Conservation (phyloP, 2,797 vertebrate genomes). For the Hyperoplus lanceolatus region DNA sequence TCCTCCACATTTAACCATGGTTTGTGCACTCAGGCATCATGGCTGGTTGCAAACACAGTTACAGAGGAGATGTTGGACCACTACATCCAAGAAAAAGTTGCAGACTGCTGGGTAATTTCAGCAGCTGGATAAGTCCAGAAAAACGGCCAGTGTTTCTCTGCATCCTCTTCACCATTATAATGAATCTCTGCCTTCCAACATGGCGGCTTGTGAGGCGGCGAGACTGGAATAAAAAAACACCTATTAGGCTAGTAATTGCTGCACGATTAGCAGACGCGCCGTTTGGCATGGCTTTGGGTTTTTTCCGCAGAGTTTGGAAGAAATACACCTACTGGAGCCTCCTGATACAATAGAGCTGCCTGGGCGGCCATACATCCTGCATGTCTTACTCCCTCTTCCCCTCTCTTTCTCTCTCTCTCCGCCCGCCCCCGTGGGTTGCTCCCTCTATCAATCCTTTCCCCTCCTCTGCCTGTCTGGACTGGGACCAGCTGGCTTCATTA, state of each 20-base stretch:
- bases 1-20: conserved; percentile 36
- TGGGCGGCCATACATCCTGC: conserved; percentile 88
- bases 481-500: conserved; percentile 91
- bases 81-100: not conserved
- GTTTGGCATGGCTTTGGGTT: conserved; percentile 83
- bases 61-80: conserved; percentile 23
- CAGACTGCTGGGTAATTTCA: conserved; percentile 26
- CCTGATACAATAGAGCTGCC: conserved; percentile 90
- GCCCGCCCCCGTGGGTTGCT: conserved; percentile 77
- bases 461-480: conserved; percentile 88
- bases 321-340: conserved; percentile 87
- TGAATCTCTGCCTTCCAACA: conserved; percentile 75
- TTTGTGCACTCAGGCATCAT: conserved; percentile 9
- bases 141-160: conserved; percentile 30
- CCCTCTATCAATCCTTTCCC: conserved; percentile 84
- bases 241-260: conserved; percentile 90
- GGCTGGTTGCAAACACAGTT: conserved; percentile 15
- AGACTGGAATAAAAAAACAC: conserved; percentile 77
- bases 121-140: conserved; percentile 29
- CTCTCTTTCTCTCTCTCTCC: conserved; percentile 75
- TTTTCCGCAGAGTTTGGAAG: conserved; percentile 86
- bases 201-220: conserved; percentile 69
- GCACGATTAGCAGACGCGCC: conserved; percentile 88
- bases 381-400: conserved; percentile 81
- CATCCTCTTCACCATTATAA: conserved; percentile 46